phyloP scores from a whole-genome alignment of 2,888 invertebrate species.

The Baccha elongata region DNA sequence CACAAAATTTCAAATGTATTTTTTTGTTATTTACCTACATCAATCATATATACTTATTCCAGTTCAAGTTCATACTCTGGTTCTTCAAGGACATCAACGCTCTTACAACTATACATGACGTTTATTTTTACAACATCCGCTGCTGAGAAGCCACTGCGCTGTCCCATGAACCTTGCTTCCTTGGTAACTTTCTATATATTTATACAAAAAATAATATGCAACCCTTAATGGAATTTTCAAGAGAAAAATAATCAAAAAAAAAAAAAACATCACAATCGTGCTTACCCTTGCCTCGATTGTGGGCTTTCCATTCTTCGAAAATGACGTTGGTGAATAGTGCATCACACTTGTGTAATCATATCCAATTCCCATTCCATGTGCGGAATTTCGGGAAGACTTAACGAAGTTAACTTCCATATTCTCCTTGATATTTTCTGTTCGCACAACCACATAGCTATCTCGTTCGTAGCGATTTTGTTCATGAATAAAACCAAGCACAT shows the following conservation, averaged over 20 bases:
- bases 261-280: not conserved
- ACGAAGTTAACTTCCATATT: constrained; percentile 88
- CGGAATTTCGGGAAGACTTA: constrained; percentile 84
- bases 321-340: constrained; percentile 91
- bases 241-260: constrained; percentile 12
- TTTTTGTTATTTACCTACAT: not conserved
- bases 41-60: not conserved
- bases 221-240: constrained; percentile 8
- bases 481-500: constrained; percentile 90
- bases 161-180: constrained; percentile 78
- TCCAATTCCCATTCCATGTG: constrained; percentile 86
- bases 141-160: constrained; percentile 78
- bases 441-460: constrained; percentile 86
- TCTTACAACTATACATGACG: constrained; percentile 79
- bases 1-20: not conserved
- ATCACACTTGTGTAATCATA: constrained; percentile 92
- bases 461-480: constrained; percentile 91
- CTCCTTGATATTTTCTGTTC: constrained; percentile 86
- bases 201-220: not conserved
- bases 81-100: constrained; percentile 11
- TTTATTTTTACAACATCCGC: constrained; percentile 79
- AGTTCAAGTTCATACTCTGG: not conserved
- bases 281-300: constrained; percentile 88
- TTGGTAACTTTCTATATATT: constrained; percentile 52
- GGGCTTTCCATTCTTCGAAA: constrained; percentile 87